Evolutionary conservation across 2,113 vertebrate species (phyloP).

Genomic region (Orthonyx spaldingii): DNA sequence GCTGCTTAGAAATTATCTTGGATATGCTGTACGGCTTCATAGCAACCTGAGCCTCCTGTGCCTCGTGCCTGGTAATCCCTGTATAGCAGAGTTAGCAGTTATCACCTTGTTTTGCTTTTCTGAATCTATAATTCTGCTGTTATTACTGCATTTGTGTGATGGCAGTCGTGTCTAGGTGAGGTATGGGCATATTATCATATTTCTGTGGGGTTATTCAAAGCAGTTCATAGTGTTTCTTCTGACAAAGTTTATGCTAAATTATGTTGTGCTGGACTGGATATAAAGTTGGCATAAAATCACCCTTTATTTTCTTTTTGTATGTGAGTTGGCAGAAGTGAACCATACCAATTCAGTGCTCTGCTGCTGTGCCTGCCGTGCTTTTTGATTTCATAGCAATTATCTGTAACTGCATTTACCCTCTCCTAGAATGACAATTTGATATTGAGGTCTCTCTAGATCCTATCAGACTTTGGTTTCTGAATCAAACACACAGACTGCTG

Average conservation of each 20-base stretch:
- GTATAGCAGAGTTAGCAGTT: background rate
- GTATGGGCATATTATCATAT: background rate
- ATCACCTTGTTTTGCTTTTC: background rate
- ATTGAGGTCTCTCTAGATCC: background rate
- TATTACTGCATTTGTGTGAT: background rate
- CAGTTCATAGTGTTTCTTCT: background rate
- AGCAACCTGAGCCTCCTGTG: background rate
- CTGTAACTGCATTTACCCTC: background rate
- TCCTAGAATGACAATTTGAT: background rate
- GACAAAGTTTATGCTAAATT: background rate
- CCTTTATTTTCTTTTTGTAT: background rate
- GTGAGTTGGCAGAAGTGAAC: background rate
- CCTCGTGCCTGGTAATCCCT: background rate
- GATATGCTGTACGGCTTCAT: background rate
- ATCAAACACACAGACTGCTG: background rate
- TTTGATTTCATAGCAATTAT: background rate
- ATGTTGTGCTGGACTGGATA: background rate
- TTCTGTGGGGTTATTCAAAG: background rate
- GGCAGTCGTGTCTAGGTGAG: background rate
- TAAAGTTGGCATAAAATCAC: background rate
- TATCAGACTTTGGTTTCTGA: background rate
- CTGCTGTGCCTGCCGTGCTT: background rate
- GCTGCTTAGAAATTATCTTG: background rate
- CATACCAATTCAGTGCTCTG: background rate
- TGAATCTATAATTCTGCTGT: background rate